Conservation (phyloP, 2,888 invertebrate species). For the Drosophila algonquin region DNA sequence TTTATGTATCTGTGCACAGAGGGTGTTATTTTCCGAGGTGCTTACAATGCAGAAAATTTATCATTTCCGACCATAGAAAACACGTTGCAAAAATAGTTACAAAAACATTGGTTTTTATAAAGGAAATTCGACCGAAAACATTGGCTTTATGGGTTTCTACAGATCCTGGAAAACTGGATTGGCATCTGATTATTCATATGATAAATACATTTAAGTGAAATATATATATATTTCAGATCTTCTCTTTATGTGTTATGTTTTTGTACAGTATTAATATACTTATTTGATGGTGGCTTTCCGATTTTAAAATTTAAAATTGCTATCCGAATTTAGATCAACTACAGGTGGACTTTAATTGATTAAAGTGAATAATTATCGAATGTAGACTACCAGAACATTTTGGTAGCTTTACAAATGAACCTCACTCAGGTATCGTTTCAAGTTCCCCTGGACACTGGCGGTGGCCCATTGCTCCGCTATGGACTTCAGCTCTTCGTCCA, state of each 20-base stretch:
- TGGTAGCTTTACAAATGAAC: constrained; percentile 50
- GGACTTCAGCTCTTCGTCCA: constrained; percentile 81
- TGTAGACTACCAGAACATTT: not conserved
- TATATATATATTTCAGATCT: not conserved
- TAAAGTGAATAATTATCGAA: no score
- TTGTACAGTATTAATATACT: constrained; percentile 3
- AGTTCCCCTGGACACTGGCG: constrained; percentile 79
- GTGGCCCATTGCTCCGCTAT: constrained; percentile 82
- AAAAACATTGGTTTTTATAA: no score
- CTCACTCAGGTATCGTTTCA: constrained; percentile 73
- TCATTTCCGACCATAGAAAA: no score
- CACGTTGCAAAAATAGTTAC: no score
- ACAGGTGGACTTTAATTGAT: constrained; percentile 1
- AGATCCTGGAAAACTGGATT: no score
- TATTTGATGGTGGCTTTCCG: not conserved
- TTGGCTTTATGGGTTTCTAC: no score
- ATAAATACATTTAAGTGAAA: not conserved
- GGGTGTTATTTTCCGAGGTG: no score
- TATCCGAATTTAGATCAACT: constrained; percentile 1
- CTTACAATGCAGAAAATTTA: no score
- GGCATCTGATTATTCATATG: not conserved
- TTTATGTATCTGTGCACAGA: no score
- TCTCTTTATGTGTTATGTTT: not conserved
- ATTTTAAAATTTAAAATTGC: not conserved
- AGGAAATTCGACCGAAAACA: no score